Percentiles rank a stretch among this genome's conserved stretches.
These are phyloP conservation scores for Carcinoscorpius rotundicauda DNA, from an alignment of 1,140 invertebrate genomes.

Conservation along the genomic window DNA sequence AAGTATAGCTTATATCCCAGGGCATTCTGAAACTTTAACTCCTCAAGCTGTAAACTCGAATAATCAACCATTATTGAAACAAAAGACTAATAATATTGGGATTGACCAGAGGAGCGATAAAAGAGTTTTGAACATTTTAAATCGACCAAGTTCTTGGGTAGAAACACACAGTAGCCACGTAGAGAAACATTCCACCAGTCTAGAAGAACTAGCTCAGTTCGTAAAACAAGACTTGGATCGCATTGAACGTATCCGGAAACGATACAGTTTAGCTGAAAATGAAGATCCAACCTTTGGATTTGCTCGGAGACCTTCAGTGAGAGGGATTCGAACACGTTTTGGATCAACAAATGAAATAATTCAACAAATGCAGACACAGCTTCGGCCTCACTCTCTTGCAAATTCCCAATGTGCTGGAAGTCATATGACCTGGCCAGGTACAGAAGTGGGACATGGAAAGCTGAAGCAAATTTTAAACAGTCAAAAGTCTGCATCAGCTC, in stretches of 20 bases:
- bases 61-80: not conserved
- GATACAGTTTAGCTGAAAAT: conserved; percentile 41
- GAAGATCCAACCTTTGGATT: conserved; percentile 70
- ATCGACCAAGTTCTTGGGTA: not conserved
- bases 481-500: no score
- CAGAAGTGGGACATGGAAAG: no score
- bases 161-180: not conserved
- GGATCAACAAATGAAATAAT: conserved; percentile 65
- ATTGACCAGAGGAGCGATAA: not conserved
- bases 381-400: not conserved
- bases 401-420: no score
- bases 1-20: no score
- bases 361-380: conserved; percentile 56
- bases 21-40: no score
- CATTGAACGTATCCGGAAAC: conserved; percentile 62
- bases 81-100: not conserved
- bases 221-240: conserved; percentile 66
- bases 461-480: no score
- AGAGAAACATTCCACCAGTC: not conserved
- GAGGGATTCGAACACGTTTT: conserved; percentile 49
- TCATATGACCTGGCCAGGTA: no score
- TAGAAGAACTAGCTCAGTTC: conserved; percentile 65
- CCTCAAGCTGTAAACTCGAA: not conserved
- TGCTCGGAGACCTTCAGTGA: conserved; percentile 67
- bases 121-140: not conserved